phyloP scores from a whole-genome alignment of 2,113 vertebrate genomes.

The Sebastes schlegelii region DNA sequence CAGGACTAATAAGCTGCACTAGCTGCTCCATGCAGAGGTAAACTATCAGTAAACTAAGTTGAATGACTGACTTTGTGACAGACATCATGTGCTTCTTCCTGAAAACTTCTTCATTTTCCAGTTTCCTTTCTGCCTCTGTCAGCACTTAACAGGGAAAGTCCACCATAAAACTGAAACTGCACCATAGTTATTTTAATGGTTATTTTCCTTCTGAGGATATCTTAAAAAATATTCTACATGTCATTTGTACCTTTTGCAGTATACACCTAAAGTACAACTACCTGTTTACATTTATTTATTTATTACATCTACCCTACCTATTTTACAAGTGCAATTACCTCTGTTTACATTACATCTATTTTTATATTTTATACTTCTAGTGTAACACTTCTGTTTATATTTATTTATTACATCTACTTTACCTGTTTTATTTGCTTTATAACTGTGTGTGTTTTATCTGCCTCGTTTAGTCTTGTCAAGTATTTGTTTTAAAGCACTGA shows the following conservation, averaged over 20 bases:
- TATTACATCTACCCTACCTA: too few relatives aligned
- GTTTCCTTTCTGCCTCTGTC: slow-evolving; percentile 44
- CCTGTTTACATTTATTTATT: too few relatives aligned
- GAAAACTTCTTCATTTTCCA: background rate
- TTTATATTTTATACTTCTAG: too few relatives aligned
- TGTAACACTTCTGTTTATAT: too few relatives aligned
- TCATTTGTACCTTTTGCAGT: background rate
- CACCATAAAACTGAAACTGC: background rate
- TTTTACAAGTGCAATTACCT: too few relatives aligned
- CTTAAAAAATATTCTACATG: background rate
- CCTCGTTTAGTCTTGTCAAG: too few relatives aligned
- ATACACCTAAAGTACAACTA: too few relatives aligned
- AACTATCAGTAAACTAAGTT: background rate
- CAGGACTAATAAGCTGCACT: background rate
- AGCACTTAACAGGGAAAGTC: slow-evolving; percentile 23
- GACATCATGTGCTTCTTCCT: slow-evolving; percentile 44
- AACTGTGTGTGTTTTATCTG: too few relatives aligned
- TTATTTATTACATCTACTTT: too few relatives aligned
- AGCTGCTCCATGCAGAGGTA: background rate
- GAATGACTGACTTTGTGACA: background rate
- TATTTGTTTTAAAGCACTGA: too few relatives aligned
- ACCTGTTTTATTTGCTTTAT: too few relatives aligned
- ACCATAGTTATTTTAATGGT: background rate
- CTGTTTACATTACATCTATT: too few relatives aligned
- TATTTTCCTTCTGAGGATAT: background rate